Evolutionary conservation across 2,797 vertebrate genomes (phyloP).

Genomic region (Trichosurus vulpecula): DNA sequence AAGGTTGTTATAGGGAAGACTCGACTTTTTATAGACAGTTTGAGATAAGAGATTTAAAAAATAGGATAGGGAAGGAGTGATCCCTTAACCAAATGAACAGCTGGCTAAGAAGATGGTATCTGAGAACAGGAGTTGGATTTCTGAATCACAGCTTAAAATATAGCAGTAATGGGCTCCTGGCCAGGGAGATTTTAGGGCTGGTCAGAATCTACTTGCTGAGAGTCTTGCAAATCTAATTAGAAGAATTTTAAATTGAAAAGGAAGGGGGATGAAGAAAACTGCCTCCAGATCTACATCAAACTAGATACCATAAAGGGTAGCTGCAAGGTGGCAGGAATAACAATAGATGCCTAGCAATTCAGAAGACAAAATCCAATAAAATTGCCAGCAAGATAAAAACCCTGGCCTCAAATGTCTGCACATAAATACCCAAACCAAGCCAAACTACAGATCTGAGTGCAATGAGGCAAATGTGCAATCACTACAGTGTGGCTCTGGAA

Average conservation of each 20-base stretch:
- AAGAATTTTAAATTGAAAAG: background rate
- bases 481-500: background rate
- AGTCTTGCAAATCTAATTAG: background rate
- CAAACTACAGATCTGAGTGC: background rate
- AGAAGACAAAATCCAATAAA: background rate
- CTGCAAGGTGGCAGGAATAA: background rate
- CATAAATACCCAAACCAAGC: background rate
- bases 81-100: background rate
- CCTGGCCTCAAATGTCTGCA: background rate
- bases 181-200: background rate
- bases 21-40: conserved; percentile 19
- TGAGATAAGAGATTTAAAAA: conserved; percentile 32
- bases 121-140: background rate
- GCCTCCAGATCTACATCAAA: background rate
- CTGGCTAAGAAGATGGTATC: conserved; percentile 1
- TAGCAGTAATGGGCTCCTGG: background rate
- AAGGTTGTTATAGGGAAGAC: background rate
- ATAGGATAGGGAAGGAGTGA: background rate
- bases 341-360: background rate
- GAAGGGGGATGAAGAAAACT: background rate
- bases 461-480: background rate
- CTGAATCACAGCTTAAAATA: conserved; percentile 1
- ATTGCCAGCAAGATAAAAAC: background rate
- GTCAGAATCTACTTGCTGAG: background rate
- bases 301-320: background rate